Evolutionary conservation across 2,797 vertebrate species (phyloP), one percentile per base, ranked within the genome.

Genomic region (Bovichtus variegatus): DNA sequence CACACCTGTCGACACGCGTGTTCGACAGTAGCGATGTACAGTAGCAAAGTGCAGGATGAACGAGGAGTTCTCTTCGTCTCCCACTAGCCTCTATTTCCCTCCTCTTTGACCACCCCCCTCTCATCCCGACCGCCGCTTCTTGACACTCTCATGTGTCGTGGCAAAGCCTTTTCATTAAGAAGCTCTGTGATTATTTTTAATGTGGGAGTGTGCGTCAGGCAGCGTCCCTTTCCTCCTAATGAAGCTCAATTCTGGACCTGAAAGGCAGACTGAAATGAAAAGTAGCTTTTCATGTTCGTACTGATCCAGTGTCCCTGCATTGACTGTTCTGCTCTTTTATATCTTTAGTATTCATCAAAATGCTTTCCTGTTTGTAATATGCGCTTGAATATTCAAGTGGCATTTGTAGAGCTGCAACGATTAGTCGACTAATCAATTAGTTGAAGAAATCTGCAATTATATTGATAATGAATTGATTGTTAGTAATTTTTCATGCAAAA

Each of bases 141-240:
- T 47, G 36, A 25, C 16, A 1, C 59, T 64, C 71, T 55, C 38
- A 2, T 80, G 44, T 73, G 58, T 69, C 43, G 19, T 41, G 64
- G 57, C 61, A 18, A 78, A 71, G 55, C 31, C 61, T 76, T 85
- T 77, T 85, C 66, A 83, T 87, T 68, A 72, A 74, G 67, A 51
- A 25, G 29, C 74, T 71, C 74, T 84, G 58, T 80, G 78, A 81
- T 81, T 76, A 79, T 90, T 68, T 88, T 83, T 78, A 80, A 83
- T 85, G 59, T 61, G 53, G 13, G 38, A 50, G 50, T 64, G 29
- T 31, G 64, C 9, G 23, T 74, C 71, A 61, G 49, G 29, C 51
- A 1, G 18, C 15, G 62, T 71, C 71, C 68, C 79, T 12, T 81
- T 57, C 1, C 50, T 47, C 38, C 50, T 79, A 69, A 85, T 77